These are phyloP conservation scores for Malthinus flaveolus DNA, from an alignment of 2,888 invertebrate genomes.

Conservation along the genomic window DNA sequence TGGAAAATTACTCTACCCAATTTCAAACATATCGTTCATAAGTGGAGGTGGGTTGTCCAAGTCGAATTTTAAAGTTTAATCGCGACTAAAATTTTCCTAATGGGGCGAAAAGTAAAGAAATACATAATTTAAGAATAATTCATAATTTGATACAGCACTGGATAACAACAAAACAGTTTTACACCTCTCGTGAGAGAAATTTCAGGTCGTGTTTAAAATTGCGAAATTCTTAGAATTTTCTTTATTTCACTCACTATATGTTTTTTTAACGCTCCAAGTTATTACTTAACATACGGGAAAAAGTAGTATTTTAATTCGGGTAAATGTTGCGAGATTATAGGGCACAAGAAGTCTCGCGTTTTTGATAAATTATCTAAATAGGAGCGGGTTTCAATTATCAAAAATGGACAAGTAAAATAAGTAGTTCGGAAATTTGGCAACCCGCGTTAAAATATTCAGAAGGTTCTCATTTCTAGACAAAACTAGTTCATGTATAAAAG, in stretches of 20 bases:
- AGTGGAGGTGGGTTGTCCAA: too few species aligned
- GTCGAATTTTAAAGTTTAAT: not conserved
- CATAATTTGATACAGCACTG: slow-evolving; percentile 13
- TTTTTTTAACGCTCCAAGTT: slow-evolving; percentile 18
- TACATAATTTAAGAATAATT: slow-evolving; percentile 1
- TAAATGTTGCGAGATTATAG: too few species aligned
- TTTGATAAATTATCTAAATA: too few species aligned
- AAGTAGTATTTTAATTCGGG: too few species aligned
- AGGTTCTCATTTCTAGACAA: slow-evolving; percentile 15
- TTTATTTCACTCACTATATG: slow-evolving; percentile 37
- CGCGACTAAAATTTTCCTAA: not conserved
- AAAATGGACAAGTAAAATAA: too few species aligned
- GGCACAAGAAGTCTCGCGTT: too few species aligned
- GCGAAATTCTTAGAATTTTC: slow-evolving; percentile 40
- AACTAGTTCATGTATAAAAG: slow-evolving; percentile 32
- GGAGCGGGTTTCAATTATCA: too few species aligned
- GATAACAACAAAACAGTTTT: slow-evolving; percentile 32
- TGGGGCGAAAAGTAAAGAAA: not conserved
- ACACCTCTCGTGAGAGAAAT: slow-evolving; percentile 43
- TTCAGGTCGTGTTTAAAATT: slow-evolving; percentile 44
- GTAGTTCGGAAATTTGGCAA: too few species aligned
- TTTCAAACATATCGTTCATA: too few species aligned
- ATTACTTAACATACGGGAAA: slow-evolving; percentile 8
- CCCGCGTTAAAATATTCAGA: not conserved
- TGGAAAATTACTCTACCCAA: not conserved